phyloP scores from a whole-genome alignment of 2,113 vertebrate genomes.

The Trogon surrucura region DNA sequence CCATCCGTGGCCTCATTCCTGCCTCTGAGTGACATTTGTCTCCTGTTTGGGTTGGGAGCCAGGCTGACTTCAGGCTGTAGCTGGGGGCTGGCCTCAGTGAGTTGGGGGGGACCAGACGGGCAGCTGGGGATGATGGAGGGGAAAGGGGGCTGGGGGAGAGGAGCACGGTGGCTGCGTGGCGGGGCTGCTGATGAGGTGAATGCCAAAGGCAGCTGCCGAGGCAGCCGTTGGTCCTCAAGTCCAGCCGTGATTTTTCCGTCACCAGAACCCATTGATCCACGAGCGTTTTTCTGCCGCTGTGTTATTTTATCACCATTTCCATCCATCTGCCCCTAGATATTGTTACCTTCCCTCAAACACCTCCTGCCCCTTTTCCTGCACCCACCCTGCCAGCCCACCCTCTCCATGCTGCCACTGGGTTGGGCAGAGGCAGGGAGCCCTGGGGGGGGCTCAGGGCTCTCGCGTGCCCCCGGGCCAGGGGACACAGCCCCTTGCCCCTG shows the following conservation, averaged over 20 bases:
- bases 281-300: background rate
- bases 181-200: background rate
- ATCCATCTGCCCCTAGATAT: background rate
- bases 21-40: background rate
- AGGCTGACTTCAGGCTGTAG: background rate
- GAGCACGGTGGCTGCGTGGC: background rate
- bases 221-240: background rate
- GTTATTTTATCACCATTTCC: background rate
- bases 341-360: background rate
- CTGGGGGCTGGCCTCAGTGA: background rate
- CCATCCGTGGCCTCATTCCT: rapidly evolving
- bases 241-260: background rate
- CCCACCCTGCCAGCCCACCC: background rate
- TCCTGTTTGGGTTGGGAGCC: rapidly evolving
- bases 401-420: rapidly evolving
- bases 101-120: rapidly evolving
- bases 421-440: background rate
- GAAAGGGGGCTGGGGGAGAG: background rate
- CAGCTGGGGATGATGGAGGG: background rate
- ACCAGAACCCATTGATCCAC: background rate
- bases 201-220: background rate
- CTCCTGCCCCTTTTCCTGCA: background rate
- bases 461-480: rapidly evolving
- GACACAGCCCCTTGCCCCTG: rapidly evolving
- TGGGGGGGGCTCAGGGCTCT: background rate